Base-by-base conservation (phyloP, 53 echinoderm and acorn worm species). In the Actinopyga echinites region DNA sequence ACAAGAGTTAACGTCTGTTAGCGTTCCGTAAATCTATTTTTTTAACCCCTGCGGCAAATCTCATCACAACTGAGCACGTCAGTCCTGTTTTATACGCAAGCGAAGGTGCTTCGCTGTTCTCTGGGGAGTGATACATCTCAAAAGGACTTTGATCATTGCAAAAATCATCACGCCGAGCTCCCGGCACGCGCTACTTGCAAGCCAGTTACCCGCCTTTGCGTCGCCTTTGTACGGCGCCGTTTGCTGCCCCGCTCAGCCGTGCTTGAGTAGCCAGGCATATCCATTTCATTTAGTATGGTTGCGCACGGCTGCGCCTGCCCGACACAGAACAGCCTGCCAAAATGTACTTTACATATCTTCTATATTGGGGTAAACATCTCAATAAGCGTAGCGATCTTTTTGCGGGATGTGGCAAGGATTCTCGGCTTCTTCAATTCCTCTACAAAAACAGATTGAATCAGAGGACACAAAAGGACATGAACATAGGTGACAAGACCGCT, bases 11-110 rank as follows among this genome's bases (percentile, higher is more conserved):
- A 78, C 57, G 78, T 78, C 78, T 78, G 57, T 78, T 78, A 78
- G 55, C 78, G 56, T 55, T 49, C 78, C 78, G 78, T 78, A 57
- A 78, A 78, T 78, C 78, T 78, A 78, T 78, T 78, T 78, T 78
- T 78, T 23, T 71, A 71, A 71, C 71, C 71, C 71, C 71, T 24
- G 37, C 71, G 71, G 71, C 71, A 40, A 71, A 71, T 71, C 71
- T 71, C 71, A 71, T 71, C 71, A 71, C 40, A 71, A 23, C n/a
- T 5, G 10, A 9, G 40, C 25, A 71, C 12, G 42, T 71, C 2
- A 71, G 45, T 43, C 53, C 56, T 78, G 33, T 78, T 78, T 78
- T 78, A 34, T 19, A 78, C 57, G 78, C 56, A 78, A 78, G 78
- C 55, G 15, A 78, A 78, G 78, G 78, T 78, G 78, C 57, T 54